Evolutionary conservation across 2,113 vertebrate species (phyloP).

Genomic region (Hemichromis elongatus): DNA sequence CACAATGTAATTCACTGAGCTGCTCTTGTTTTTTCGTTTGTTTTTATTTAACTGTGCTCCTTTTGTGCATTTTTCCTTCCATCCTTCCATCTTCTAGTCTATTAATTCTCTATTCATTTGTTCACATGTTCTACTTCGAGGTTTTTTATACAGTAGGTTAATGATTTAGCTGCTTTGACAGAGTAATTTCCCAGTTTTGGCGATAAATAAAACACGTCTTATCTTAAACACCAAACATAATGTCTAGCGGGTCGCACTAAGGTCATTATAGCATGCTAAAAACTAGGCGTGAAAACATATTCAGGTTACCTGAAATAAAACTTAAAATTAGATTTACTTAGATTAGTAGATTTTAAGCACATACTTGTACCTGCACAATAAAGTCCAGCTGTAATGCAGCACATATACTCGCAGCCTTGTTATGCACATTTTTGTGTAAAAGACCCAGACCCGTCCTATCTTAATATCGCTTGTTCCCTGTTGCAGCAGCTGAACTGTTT

Average conservation of each 20-base stretch:
- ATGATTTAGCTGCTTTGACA: not conserved
- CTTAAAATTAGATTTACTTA: not conserved
- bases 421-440: conserved; percentile 43
- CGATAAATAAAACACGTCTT: not conserved
- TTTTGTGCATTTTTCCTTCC: not conserved
- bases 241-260: not conserved
- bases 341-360: not conserved
- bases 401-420: too few relatives aligned
- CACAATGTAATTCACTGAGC: not conserved
- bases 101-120: not conserved
- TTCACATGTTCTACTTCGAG: not conserved
- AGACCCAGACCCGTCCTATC: not conserved
- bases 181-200: not conserved
- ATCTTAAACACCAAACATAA: not conserved
- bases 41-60: not conserved
- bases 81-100: not conserved
- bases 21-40: not conserved
- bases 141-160: not conserved
- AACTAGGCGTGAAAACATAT: not conserved
- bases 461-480: not conserved
- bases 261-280: not conserved
- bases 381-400: not conserved
- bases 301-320: not conserved
- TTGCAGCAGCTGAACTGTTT: conserved; percentile 81
- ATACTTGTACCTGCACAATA: not conserved